Base-by-base conservation (phyloP, 2,113 vertebrate genomes). In the Heliornis fulica region DNA sequence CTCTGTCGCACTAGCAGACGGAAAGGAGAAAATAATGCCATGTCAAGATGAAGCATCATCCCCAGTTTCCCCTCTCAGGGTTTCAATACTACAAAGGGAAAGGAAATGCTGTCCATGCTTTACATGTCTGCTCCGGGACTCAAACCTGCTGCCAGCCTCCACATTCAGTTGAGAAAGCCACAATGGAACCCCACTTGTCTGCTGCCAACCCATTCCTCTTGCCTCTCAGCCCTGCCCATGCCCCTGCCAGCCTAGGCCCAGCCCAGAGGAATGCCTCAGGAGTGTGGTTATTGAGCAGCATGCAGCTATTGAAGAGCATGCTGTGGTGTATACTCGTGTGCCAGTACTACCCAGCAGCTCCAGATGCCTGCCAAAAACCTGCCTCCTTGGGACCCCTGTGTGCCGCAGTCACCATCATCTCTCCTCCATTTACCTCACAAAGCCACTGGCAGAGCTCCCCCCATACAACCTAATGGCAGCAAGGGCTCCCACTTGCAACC, bases 221-320 rank as follows among this genome's bases (percentile, higher is more conserved):
- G 0, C 25, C 15, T 36, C 18, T 29, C 45, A n/a, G 14, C 23
- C 28, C 9, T 0, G 0, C 11, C n/a, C 2, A 0, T 10, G 29
- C n/a, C n/a, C 18, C 29, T 11, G 8, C 26, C 13, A 23, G 14
- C 60, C 28, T 31, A 34, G 12, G 15, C n/a, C 31, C 26, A 48
- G 51, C 13, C 34, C 17, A 7, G 13, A 76, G 51, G 31, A 38
- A 9, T 0, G 0, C 53, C 29, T 66, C 29, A 32, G 32, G 16
- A 60, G 16, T 3, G 0, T 0, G 0, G 53, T 51, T 29, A 31
- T 31, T 10, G 29, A 54, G 29, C 29, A 6, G 53, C 16, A 17
- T 29, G 29, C 26, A 26, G 25, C 29, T 32, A 40, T 4, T 2
- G 5, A 69, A 32, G 21, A 3, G 5, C 22, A 5, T 2, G 7